phyloP scores from a whole-genome alignment of 2,113 vertebrate species.

The Brachyistius frenatus region DNA sequence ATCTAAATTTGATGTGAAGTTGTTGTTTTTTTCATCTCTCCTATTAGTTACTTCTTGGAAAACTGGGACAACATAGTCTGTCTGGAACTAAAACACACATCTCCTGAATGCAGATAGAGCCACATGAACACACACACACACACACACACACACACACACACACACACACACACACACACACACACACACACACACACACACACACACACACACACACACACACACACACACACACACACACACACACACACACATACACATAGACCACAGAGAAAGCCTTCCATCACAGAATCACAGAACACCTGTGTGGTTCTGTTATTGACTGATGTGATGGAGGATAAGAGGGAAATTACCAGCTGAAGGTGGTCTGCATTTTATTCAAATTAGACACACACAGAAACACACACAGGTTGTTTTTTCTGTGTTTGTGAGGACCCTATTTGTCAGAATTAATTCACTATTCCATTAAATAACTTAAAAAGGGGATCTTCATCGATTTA shows the following conservation, averaged over 20 bases:
- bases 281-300: constrained; percentile 15
- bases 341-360: constrained; percentile 53
- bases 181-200: constrained; percentile 12
- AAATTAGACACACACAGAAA: constrained; percentile 40
- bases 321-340: constrained; percentile 56
- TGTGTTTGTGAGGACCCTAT: constrained; percentile 7
- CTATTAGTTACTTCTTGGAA: constrained; percentile 26
- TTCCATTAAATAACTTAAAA: constrained; percentile 4
- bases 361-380: constrained; percentile 53
- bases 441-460: background rate
- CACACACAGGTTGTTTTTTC: background rate
- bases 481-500: constrained; percentile 14
- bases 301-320: constrained; percentile 46
- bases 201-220: background rate
- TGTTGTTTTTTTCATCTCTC: constrained; percentile 39
- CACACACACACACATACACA: constrained; percentile 14
- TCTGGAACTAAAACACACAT: constrained; percentile 42
- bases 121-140: background rate
- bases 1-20: constrained; percentile 32
- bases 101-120: constrained; percentile 38
- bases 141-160: background rate
- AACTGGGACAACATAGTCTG: constrained; percentile 46
- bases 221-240: background rate
- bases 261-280: constrained; percentile 23
- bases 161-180: constrained; percentile 12